phyloP scores from a whole-genome alignment of 2,797 vertebrate species.

The Poecile montanus region DNA sequence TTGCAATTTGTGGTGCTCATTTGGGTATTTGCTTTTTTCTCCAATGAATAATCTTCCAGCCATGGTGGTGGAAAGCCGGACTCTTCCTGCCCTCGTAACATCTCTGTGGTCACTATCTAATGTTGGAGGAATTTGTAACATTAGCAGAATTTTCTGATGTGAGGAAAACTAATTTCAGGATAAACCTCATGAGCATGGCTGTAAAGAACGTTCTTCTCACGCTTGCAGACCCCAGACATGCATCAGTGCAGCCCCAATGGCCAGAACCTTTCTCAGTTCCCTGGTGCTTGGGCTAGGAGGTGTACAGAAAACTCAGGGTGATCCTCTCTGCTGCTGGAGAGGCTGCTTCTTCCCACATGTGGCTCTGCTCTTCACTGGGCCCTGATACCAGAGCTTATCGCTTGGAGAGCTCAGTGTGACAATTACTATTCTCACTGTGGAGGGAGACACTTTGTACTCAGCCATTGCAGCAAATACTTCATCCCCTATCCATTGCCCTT shows the following conservation, averaged over 20 bases:
- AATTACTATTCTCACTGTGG: background rate
- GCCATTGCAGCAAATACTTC: background rate
- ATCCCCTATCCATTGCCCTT: conserved; percentile 33
- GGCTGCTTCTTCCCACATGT: background rate
- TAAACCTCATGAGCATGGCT: background rate
- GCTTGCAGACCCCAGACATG: background rate
- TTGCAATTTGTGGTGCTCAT: conserved; percentile 29
- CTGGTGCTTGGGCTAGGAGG: accelerated
- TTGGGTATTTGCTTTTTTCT: conserved; percentile 35
- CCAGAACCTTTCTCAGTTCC: background rate
- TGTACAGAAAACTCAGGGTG: background rate
- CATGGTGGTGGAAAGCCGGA: background rate
- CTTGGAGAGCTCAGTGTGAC: background rate
- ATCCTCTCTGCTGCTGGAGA: background rate
- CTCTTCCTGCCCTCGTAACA: background rate
- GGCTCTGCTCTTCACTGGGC: background rate
- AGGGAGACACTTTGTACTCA: conserved; percentile 17
- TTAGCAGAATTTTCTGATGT: conserved; percentile 33
- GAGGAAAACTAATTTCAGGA: conserved; percentile 14
- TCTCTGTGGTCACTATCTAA: conserved; percentile 50
- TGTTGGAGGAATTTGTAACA: conserved; percentile 50
- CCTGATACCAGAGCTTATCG: background rate
- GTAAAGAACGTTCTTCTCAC: background rate
- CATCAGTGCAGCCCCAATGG: background rate
- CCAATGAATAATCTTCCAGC: conserved; percentile 53